Evolutionary conservation across 2,797 vertebrate genomes (phyloP).

Genomic region (Onychomys leucogaster): DNA sequence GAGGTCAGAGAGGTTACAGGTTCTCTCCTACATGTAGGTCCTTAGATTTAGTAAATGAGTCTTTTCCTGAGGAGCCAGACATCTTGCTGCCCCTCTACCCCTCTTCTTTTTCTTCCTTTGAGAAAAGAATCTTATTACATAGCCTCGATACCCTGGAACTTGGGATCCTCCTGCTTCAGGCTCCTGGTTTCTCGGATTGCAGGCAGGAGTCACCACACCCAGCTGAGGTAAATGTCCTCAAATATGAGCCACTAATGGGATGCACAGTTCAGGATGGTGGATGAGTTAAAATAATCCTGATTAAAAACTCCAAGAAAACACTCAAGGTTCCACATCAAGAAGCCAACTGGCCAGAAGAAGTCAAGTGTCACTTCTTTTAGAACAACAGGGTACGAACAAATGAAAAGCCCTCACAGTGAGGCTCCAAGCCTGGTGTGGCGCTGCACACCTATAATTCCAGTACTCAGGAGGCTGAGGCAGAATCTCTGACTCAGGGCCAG

Average conservation of each 20-base stretch:
- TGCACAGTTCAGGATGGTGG: background rate
- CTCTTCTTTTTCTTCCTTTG: background rate
- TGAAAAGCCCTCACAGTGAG: background rate
- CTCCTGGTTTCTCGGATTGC: background rate
- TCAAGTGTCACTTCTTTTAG: background rate
- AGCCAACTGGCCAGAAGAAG: constrained; percentile 19
- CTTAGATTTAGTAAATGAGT: background rate
- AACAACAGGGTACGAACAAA: background rate
- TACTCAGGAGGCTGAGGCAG: background rate
- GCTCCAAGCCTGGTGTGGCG: background rate
- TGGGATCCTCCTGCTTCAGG: background rate
- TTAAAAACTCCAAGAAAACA: constrained; percentile 22
- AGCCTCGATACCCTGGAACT: background rate
- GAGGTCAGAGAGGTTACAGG: background rate
- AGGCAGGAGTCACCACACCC: background rate
- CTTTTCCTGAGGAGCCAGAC: background rate
- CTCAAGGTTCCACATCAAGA: constrained; percentile 16
- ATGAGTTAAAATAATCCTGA: constrained; percentile 4
- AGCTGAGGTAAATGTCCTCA: background rate
- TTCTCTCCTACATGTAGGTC: background rate
- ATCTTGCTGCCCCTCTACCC: background rate
- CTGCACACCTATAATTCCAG: background rate
- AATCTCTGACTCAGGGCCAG: background rate
- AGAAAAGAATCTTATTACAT: background rate
- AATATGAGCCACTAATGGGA: background rate